These are phyloP conservation scores for Phalanger gymnotis DNA, from an alignment of 2,797 vertebrate species.

Conservation along the genomic window DNA sequence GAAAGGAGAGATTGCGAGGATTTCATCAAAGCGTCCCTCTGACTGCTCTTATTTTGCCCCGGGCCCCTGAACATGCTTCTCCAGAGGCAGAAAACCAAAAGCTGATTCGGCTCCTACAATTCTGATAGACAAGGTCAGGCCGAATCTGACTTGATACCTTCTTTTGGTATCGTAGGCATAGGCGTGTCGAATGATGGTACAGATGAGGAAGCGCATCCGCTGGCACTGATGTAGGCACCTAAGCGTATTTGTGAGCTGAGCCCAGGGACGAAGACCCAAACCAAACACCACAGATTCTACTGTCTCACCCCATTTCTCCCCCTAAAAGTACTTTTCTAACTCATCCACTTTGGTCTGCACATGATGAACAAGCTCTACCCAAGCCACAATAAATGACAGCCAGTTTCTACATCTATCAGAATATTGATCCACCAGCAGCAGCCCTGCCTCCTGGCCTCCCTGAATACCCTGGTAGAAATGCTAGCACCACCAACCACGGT, in stretches of 20 bases:
- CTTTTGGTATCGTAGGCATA: neutral
- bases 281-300: neutral
- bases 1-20: slow-evolving; percentile 25
- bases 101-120: neutral
- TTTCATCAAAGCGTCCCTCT: neutral
- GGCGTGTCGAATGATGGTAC: neutral
- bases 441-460: neutral
- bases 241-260: neutral
- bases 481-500: neutral
- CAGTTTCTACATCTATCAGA: neutral
- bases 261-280: neutral
- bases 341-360: neutral
- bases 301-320: neutral
- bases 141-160: neutral
- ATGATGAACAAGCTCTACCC: neutral
- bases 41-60: neutral
- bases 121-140: neutral
- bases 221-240: neutral
- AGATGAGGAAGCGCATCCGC: neutral
- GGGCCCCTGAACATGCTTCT: neutral
- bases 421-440: neutral
- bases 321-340: neutral
- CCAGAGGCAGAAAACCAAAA: neutral
- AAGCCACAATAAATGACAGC: neutral
- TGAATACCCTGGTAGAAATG: neutral